phyloP scores from a whole-genome alignment of 2,888 invertebrate genomes.

The Resseliella maxima region DNA sequence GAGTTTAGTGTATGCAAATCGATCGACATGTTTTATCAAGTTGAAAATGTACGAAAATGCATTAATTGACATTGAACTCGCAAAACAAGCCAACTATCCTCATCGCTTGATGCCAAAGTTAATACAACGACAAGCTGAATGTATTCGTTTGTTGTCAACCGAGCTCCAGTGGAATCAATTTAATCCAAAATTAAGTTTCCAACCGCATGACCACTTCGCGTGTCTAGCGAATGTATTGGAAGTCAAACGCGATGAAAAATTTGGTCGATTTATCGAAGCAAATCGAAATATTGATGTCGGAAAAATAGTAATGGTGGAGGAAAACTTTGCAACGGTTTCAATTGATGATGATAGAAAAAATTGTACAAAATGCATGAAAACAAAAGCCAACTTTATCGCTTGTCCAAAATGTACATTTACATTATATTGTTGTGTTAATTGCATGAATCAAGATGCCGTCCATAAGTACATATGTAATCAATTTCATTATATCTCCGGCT shows the following conservation, averaged over 20 bases:
- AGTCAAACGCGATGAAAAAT: slow-evolving; percentile 5
- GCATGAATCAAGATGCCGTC: background rate
- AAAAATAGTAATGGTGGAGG: background rate
- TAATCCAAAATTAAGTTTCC: slow-evolving; percentile 29
- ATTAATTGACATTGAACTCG: slow-evolving; percentile 50
- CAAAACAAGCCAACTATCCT: background rate
- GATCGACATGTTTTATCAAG: background rate
- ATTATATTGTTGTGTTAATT: background rate
- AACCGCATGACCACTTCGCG: background rate
- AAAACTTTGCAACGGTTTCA: background rate
- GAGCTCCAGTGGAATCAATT: background rate
- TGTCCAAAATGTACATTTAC: background rate
- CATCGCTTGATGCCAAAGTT: slow-evolving; percentile 20
- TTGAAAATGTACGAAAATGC: background rate
- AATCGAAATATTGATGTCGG: slow-evolving; percentile 49
- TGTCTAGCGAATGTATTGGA: slow-evolving; percentile 48
- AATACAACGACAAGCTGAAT: background rate
- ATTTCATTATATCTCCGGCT: background rate
- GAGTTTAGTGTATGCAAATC: slow-evolving; percentile 30
- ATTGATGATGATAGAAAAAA: background rate
- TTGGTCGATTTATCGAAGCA: slow-evolving; percentile 19
- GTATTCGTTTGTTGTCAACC: background rate
- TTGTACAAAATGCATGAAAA: background rate
- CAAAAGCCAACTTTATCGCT: slow-evolving; percentile 12
- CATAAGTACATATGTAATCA: background rate